These are phyloP conservation scores for Geotrypetes seraphini DNA, from an alignment of 2,797 vertebrate genomes.

Conservation along the genomic window DNA sequence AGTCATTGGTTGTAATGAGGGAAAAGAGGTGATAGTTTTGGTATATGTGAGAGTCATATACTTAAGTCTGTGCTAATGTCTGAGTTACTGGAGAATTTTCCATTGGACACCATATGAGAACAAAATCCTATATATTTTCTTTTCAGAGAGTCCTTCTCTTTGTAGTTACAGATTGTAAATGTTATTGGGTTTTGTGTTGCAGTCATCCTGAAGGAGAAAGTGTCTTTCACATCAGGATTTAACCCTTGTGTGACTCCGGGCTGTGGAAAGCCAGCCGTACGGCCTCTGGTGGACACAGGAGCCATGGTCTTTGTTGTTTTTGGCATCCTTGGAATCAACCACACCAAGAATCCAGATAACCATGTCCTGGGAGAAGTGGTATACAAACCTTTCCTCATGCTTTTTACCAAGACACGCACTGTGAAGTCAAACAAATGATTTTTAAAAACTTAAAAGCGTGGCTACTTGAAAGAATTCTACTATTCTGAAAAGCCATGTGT, in stretches of 20 bases:
- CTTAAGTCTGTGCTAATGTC: too few species aligned
- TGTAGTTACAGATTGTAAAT: too few species aligned
- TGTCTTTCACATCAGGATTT: constrained; percentile 79
- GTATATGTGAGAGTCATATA: too few species aligned
- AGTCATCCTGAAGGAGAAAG: constrained; percentile 47
- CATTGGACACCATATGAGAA: too few species aligned
- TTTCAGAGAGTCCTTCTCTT: too few species aligned
- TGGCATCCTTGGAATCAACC: constrained; percentile 84
- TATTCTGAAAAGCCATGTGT: too few species aligned
- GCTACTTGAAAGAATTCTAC: too few species aligned
- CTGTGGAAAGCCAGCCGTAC: constrained; percentile 79
- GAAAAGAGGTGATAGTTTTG: too few species aligned
- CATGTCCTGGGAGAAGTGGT: constrained; percentile 93
- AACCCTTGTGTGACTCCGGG: constrained; percentile 74
- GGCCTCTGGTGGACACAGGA: constrained; percentile 89
- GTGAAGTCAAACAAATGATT: neutral
- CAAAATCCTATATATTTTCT: too few species aligned
- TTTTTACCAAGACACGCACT: neutral
- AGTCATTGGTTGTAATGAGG: too few species aligned
- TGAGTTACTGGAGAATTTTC: too few species aligned
- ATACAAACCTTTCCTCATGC: constrained; percentile 9
- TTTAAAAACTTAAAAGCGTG: too few species aligned
- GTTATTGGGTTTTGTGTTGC: constrained; percentile 23
- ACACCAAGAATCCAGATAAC: constrained; percentile 69
- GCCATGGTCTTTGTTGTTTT: constrained; percentile 98